These are phyloP conservation scores for Brachionus paranguensis DNA, from an alignment of 1,140 invertebrate genomes.

Conservation along the genomic window DNA sequence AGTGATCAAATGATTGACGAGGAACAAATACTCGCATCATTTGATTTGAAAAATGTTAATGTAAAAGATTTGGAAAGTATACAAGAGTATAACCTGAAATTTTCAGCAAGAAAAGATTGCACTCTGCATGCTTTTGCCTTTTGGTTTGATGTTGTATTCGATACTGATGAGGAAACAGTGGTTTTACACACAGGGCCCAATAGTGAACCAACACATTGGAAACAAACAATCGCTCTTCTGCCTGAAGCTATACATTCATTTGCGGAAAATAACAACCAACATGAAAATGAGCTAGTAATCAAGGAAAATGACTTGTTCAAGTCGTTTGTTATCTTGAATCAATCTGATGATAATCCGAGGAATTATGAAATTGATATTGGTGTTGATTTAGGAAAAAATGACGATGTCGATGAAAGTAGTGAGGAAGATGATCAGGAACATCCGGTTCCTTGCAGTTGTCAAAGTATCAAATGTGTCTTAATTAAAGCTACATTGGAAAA, in stretches of 20 bases:
- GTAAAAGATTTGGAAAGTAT: slow-evolving; percentile 13
- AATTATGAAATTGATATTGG: slow-evolving; percentile 28
- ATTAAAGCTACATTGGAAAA: slow-evolving; percentile 39
- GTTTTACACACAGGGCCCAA: slow-evolving; percentile 57
- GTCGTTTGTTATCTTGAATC: slow-evolving; percentile 34
- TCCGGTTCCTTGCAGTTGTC: slow-evolving; percentile 33
- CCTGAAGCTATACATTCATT: slow-evolving; percentile 28
- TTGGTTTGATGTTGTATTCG: slow-evolving; percentile 99
- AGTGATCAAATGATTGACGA: slow-evolving; percentile 21
- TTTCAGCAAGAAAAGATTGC: background rate
- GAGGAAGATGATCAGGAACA: slow-evolving; percentile 14
- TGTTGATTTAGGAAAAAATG: background rate
- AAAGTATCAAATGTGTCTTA: background rate
- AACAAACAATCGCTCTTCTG: slow-evolving; percentile 53
- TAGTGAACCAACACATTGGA: slow-evolving; percentile 53
- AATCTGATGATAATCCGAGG: slow-evolving; percentile 13
- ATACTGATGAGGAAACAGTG: slow-evolving; percentile 67
- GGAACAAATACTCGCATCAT: slow-evolving; percentile 28
- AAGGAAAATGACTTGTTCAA: background rate
- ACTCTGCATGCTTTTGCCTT: slow-evolving; percentile 86
- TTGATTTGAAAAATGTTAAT: background rate
- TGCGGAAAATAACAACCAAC: background rate
- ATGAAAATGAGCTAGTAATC: background rate
- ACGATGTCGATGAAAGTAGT: background rate
- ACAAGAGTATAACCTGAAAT: slow-evolving; percentile 33